Evolutionary conservation across 1,140 invertebrate species (phyloP).

Genomic region (Eumaeus atala): DNA sequence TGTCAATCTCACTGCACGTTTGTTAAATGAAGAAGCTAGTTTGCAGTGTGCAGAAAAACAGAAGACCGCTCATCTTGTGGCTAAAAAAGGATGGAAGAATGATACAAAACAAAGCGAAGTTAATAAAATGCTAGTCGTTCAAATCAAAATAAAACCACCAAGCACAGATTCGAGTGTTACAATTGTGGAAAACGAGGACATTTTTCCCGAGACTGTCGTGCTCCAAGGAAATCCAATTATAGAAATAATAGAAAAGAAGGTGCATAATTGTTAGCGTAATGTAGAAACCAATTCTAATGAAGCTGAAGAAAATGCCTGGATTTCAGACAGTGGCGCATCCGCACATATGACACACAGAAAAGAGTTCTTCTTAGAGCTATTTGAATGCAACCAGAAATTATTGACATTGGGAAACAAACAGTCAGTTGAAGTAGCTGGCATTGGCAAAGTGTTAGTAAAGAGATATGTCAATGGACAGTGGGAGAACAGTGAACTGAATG

Average conservation of each 20-base stretch:
- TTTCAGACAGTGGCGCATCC: conserved; percentile 45
- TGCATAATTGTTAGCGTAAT: conserved; percentile 28
- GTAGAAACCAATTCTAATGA: conserved; percentile 23
- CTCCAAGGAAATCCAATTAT: conserved; percentile 21
- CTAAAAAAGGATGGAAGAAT: conserved; percentile 21
- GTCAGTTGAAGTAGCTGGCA: conserved; percentile 21
- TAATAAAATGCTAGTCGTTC: neutral
- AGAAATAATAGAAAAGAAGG: conserved; percentile 24
- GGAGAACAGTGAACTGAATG: conserved; percentile 26
- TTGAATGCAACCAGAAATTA: conserved; percentile 26
- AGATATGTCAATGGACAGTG: conserved; percentile 35
- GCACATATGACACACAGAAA: conserved; percentile 37
- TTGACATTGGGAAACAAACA: conserved; percentile 30
- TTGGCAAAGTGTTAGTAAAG: conserved; percentile 27
- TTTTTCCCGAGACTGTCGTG: conserved; percentile 26
- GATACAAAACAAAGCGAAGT: conserved; percentile 15
- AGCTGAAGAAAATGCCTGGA: conserved; percentile 31
- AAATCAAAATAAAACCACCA: conserved; percentile 20
- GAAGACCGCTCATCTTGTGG: conserved; percentile 26
- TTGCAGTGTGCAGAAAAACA: conserved; percentile 31
- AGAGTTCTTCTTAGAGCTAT: conserved; percentile 26
- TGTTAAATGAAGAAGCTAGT: conserved; percentile 52
- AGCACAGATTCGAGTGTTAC: conserved; percentile 25
- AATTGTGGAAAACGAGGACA: conserved; percentile 29
- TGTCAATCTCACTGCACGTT: conserved; percentile 45